Evolutionary conservation across 2,888 invertebrate genomes (phyloP).

Genomic region (Drosophila bunnanda): DNA sequence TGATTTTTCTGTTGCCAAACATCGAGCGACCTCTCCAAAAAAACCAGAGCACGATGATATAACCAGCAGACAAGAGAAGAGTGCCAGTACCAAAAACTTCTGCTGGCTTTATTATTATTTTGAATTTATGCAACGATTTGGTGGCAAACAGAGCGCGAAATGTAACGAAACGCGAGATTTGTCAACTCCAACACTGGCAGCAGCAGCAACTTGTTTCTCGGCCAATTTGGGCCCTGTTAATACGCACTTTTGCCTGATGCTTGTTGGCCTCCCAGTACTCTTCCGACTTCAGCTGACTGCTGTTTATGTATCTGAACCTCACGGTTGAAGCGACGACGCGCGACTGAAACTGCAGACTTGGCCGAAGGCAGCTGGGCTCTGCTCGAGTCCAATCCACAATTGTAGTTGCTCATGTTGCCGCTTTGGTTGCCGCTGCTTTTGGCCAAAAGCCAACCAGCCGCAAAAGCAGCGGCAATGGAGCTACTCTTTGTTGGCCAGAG

Average conservation of each 20-base stretch:
- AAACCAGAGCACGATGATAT: conserved; percentile 58
- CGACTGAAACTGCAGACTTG: conserved; percentile 78
- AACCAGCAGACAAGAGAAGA: conserved; percentile 34
- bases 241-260: conserved; percentile 46
- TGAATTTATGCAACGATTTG: conserved; percentile 65
- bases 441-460: conserved; percentile 40
- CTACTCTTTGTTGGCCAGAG: conserved; percentile 28
- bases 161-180: conserved; percentile 66
- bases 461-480: conserved; percentile 21
- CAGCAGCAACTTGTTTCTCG: conserved; percentile 51
- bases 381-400: conserved; percentile 21
- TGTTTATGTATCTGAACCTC: conserved; percentile 52
- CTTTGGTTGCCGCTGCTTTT: conserved; percentile 12
- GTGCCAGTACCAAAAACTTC: conserved; percentile 28
- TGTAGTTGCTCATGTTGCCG: conserved; percentile 38
- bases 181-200: conserved; percentile 61
- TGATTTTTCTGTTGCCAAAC: conserved; percentile 46
- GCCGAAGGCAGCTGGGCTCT: conserved; percentile 48
- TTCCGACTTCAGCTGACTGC: conserved; percentile 9
- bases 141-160: conserved; percentile 75
- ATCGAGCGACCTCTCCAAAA: conserved; percentile 12
- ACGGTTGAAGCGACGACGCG: conserved; percentile 77
- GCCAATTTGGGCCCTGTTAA: conserved; percentile 22
- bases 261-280: neutral
- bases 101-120: conserved; percentile 16